Percentiles rank a stretch among this genome's conserved stretches.
Conservation (phyloP, 2,797 vertebrate species). For the Vireo griseus region DNA sequence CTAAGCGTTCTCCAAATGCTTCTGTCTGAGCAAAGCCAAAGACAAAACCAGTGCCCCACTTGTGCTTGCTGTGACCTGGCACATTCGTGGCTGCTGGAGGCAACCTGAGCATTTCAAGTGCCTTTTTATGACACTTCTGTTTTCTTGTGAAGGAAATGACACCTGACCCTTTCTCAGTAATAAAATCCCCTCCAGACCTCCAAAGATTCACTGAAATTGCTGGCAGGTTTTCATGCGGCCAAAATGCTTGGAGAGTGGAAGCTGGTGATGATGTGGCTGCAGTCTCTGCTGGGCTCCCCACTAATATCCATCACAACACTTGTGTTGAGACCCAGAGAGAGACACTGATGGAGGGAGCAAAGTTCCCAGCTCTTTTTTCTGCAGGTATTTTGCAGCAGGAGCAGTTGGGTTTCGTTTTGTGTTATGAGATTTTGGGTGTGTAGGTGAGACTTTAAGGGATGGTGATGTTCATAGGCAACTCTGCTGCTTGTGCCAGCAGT, state of each 20-base stretch:
- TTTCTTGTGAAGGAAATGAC: not conserved
- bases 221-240: rapidly evolving
- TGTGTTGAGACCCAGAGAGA: not conserved
- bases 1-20: not conserved
- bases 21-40: not conserved
- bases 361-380: not conserved
- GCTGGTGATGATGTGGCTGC: not conserved
- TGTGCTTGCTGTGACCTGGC: not conserved
- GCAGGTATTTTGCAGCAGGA: not conserved
- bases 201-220: not conserved
- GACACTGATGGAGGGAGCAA: rapidly evolving
- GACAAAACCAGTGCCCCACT: not conserved
- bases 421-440: not conserved
- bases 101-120: not conserved
- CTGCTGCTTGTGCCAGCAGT: not conserved
- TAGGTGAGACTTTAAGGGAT: not conserved
- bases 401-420: not conserved
- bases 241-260: rapidly evolving
- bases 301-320: not conserved
- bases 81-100: not conserved
- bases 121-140: not conserved
- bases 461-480: not conserved
- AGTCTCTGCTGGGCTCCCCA: rapidly evolving
- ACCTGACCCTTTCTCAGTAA: not conserved
- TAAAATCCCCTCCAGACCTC: not conserved